Conservation (phyloP, 1,140 invertebrate species). For the Drosophila sp. region DNA sequence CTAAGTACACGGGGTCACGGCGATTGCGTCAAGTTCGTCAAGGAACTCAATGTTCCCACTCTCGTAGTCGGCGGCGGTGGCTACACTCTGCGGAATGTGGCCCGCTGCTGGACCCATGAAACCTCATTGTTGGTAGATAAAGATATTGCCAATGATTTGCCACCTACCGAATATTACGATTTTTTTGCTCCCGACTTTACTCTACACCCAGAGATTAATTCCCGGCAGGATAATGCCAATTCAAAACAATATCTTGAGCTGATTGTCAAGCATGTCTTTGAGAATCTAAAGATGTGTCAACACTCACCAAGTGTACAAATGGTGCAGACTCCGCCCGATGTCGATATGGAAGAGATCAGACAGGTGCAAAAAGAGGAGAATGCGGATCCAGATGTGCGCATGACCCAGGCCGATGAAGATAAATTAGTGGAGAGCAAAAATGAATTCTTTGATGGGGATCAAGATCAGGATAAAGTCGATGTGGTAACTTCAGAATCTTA, state of each 20-base stretch:
- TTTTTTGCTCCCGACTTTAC: conserved; percentile 98
- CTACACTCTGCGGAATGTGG: conserved; percentile 98
- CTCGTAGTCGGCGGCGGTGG: conserved; percentile 93
- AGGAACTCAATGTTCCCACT: conserved; percentile 96
- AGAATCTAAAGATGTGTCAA: conserved; percentile 95
- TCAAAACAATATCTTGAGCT: conserved; percentile 95
- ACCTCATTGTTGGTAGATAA: conserved; percentile 97
- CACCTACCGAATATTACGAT: conserved; percentile 96
- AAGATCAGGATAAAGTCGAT: conserved; percentile 88
- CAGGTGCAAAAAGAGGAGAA: conserved; percentile 88
- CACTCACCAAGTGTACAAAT: conserved; percentile 96
- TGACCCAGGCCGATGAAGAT: conserved; percentile 91
- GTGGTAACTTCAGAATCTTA: conserved; percentile 58
- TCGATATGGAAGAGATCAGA: conserved; percentile 87
- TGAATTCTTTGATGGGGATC: conserved; percentile 97
- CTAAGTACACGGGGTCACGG: conserved; percentile 90
- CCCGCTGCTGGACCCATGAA: conserved; percentile 99
- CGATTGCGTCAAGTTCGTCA: conserved; percentile 98
- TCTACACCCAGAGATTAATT: conserved; percentile 93
- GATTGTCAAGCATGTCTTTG: conserved; percentile 92
- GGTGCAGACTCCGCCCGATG: conserved; percentile 93
- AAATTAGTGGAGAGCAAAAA: conserved; percentile 93
- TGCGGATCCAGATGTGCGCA: conserved; percentile 91
- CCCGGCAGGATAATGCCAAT: conserved; percentile 94
- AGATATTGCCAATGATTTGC: conserved; percentile 95